These are phyloP conservation scores for Pollenia griseotomentosa DNA, from an alignment of 2,888 invertebrate genomes.

Conservation along the genomic window DNA sequence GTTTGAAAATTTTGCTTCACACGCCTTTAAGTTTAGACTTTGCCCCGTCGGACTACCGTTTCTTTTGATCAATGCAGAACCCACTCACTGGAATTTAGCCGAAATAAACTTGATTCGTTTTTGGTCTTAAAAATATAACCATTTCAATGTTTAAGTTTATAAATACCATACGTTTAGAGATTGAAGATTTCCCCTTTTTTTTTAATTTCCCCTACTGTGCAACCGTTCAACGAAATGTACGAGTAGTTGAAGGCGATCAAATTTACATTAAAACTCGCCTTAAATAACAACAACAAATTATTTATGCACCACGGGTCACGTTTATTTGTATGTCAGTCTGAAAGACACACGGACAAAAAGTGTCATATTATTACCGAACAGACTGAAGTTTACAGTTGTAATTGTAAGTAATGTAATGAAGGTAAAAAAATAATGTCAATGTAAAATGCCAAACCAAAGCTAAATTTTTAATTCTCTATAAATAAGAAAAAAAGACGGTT, in stretches of 20 bases:
- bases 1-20: too few species aligned
- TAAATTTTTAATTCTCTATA: not conserved
- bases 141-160: too few species aligned
- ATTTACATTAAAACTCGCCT: conserved; percentile 16
- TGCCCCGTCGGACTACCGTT: too few species aligned
- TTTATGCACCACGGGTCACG: conserved; percentile 43
- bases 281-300: conserved; percentile 2
- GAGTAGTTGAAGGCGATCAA: not conserved
- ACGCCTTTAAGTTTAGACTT: too few species aligned
- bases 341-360: not conserved
- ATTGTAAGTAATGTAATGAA: not conserved
- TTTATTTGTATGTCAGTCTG: conserved; percentile 7
- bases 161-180: too few species aligned
- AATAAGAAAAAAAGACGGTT: not conserved
- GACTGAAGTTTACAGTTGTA: not conserved
- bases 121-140: too few species aligned
- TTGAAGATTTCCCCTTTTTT: too few species aligned
- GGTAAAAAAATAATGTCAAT: conserved; percentile 4
- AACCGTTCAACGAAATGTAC: too few species aligned
- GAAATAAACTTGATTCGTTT: too few species aligned
- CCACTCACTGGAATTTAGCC: too few species aligned
- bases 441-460: not conserved
- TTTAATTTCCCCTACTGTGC: too few species aligned
- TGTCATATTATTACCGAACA: not conserved
- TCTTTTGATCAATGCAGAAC: too few species aligned